These are phyloP conservation scores for Boloria euphrosyne DNA, from an alignment of 2,888 invertebrate genomes.

Conservation along the genomic window DNA sequence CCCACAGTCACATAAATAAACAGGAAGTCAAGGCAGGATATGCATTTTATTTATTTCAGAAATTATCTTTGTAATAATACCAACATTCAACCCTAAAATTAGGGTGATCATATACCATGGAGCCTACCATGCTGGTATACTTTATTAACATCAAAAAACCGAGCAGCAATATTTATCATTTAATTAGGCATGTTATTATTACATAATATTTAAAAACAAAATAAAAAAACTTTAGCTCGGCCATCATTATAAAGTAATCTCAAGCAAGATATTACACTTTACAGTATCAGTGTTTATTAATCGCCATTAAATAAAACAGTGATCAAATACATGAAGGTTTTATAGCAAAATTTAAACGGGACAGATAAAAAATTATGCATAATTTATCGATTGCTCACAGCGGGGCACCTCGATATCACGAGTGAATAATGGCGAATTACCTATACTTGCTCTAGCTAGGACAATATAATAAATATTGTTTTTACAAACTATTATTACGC, in stretches of 20 bases:
- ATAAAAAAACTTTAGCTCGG: not conserved
- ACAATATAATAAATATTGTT: slow-evolving; percentile 35
- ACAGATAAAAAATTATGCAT: slow-evolving; percentile 47
- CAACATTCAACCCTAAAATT: slow-evolving; percentile 11
- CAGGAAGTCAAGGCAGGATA: not conserved
- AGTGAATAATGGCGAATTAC: slow-evolving; percentile 41
- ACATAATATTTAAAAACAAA: not conserved
- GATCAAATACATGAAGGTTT: slow-evolving; percentile 22
- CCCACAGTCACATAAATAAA: too few relatives aligned
- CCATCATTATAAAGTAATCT: not conserved
- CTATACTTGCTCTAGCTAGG: slow-evolving; percentile 26
- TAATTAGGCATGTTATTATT: too few relatives aligned
- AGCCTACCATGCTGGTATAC: not conserved
- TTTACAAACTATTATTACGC: slow-evolving; percentile 14
- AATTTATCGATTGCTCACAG: slow-evolving; percentile 56
- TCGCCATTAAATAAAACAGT: slow-evolving; percentile 16
- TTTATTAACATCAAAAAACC: not conserved
- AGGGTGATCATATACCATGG: slow-evolving; percentile 27
- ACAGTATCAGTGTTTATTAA: not conserved
- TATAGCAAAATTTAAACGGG: slow-evolving; percentile 27
- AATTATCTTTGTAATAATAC: slow-evolving; percentile 3
- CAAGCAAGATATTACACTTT: not conserved
- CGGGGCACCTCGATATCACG: slow-evolving; percentile 50
- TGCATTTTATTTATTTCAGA: not conserved
- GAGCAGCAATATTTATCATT: too few relatives aligned